Percentiles rank a stretch among this genome's conserved stretches.
These are phyloP conservation scores for Condylura cristata DNA, from an alignment of 2,113 vertebrate genomes.

Conservation along the genomic window DNA sequence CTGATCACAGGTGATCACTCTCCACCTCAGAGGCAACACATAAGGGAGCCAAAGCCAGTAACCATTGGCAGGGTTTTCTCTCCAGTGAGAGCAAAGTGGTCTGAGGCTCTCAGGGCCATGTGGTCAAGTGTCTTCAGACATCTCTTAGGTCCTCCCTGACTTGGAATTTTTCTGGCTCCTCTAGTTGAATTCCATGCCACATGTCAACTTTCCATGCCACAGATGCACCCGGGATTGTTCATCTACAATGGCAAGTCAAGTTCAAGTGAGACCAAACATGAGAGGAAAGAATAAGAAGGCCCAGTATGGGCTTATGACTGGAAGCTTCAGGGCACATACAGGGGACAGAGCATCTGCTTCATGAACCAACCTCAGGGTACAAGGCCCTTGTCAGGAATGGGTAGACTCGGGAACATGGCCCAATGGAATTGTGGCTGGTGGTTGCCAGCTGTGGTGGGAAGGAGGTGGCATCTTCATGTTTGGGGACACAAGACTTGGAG, in stretches of 20 bases:
- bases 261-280: accelerated
- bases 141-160: not conserved
- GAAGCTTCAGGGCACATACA: not conserved
- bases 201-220: not conserved
- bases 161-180: not conserved
- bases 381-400: not conserved
- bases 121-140: not conserved
- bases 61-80: not conserved
- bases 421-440: not conserved
- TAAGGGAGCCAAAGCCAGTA: not conserved
- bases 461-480: not conserved
- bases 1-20: no score
- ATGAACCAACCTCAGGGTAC: not conserved
- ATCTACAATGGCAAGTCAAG: not conserved
- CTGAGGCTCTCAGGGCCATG: not conserved
- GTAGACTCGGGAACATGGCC: not conserved
- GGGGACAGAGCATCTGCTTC: not conserved
- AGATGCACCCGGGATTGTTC: not conserved
- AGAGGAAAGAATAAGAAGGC: not conserved
- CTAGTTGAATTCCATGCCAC: not conserved
- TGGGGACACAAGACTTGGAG: not conserved
- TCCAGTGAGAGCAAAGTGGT: not conserved
- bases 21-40: not conserved
- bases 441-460: not conserved
- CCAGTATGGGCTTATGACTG: not conserved